Evolutionary conservation across 2,888 invertebrate species (phyloP), one percentile per base, ranked within the genome.

Genomic region (Callinectes sapidus): DNA sequence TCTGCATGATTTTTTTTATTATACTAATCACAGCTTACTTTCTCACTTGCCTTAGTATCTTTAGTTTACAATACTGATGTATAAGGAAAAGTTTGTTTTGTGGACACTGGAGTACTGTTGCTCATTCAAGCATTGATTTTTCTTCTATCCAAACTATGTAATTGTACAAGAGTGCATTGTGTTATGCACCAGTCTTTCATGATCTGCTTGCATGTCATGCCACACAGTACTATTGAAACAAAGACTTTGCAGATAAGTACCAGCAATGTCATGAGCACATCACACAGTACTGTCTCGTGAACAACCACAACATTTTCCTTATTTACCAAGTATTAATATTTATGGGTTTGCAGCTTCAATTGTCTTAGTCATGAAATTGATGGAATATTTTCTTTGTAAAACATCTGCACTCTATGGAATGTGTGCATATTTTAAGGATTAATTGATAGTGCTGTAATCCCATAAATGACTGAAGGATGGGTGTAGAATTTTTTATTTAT

Each of bases 1-100:
- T 81, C 32, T 81, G 81, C 81, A 81, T 81, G 81, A n/a, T 39
- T 39, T 35, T 81, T 35, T 81, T 81, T 35, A 81, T 35, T 81
- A 81, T 81, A 81, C 81, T 81, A 81, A 81, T 18, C 35, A 81
- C 81, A 81, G 81, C 81, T 81, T 81, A 32, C 71, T 81, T 35
- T 81, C 81, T 81, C 32, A 81, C 81, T 35, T 81, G 81, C 81
- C 35, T 81, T n/a, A 81, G 35, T 81, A 81, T 81, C 35, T 81
- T 81, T 81, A 2, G 81, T 81, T 81, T 5, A 81, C n/a, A 81
- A 81, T 8, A 16, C 35, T 81, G 32, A 81, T 81, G 35, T 81
- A 10, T 48, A 81, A 35, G 81, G 81, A 81, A 35, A 77, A 81
- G 18, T 81, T 35, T 81, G 81, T 81, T 10, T 81, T 13, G 81